Base-by-base conservation (phyloP, 2,113 vertebrate genomes). In the Chascanopsetta lugubris region DNA sequence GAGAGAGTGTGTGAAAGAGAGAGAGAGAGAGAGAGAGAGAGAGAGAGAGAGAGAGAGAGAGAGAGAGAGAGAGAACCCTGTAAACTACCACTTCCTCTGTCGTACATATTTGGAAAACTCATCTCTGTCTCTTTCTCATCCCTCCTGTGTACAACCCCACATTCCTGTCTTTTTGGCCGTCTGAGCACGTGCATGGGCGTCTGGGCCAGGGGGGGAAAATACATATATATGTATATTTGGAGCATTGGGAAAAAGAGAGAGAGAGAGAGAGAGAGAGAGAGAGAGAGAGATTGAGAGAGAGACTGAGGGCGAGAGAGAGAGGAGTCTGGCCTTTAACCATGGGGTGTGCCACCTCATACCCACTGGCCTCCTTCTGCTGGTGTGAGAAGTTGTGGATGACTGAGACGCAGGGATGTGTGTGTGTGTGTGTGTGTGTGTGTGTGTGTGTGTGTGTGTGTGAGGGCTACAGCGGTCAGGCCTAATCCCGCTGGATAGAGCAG, bases 301-400 rank as follows among this genome's bases (percentile, higher is more conserved):
- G 70, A 79, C n/a, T n/a, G n/a, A n/a, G n/a, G 69, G 38, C 0
- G 57, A 79, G 53, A 65, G 61, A 60, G 78, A 75, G 43, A 26
- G 51, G 40, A 5, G 30, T 78, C 50, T 36, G 79, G 71, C 60
- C 60, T 70, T 56, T 77, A 79, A 86, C 83, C 65, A 64, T 47
- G 71, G 81, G 85, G 85, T 83, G 90, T 80, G 87, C 87, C 88
- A 85, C 78, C 80, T 72, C 46, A n/a, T 72, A 79, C 82, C 80
- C 85, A 67, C 67, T 75, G 77, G 80, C 63, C 79, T 74, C 80
- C 77, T 85, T 84, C 67, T 83, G 77, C 47, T 75, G 62, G 84
- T 82, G 76, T 79, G 75, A 86, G 72, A 81, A 83, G 83, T 73
- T 85, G 63, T 82, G 79, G 48, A 70, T 85, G 84, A 85, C 62